Evolutionary conservation across 2,888 invertebrate species (phyloP), one percentile per base, ranked within the genome.

Genomic region (Lucinisca nassula): DNA sequence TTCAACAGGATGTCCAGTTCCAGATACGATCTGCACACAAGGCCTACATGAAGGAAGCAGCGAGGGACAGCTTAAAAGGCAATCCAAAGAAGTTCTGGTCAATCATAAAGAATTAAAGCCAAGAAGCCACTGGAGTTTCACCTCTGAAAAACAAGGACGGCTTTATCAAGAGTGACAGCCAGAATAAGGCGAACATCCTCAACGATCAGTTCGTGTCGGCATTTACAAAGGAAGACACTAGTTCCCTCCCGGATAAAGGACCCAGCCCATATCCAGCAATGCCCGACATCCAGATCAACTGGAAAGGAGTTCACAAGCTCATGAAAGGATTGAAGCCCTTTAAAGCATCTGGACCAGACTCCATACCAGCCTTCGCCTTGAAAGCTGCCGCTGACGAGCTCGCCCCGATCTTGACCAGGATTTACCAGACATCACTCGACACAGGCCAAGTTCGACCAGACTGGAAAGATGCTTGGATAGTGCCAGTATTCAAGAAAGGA

Each of bases 381-480:
- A 83, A 73, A 40, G 37, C 61, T 21, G 30, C 32, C 38, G 80
- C 80, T 10, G 24, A 61, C 12, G 72, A 83, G 74, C 24, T 87
- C 0, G 74, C 87, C 27, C 83, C 80, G 8, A 72, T 83, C 67
- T 51, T 87, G 24, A 45, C 76, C 12, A 24, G 21, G 1, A 24
- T 80, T 24, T 81, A 58, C n/a, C 51, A 75, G 45, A 72, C 51
- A 32, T 80, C 58, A 10, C 40, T 77, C 3, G 37, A 76, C 38
- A n/a, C n/a, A n/a, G n/a, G 77, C 2, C 45, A 21, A 6, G 79
- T 87, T 0, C 84, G 82, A n/a, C 49, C 82, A 32, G 86, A 86
- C n/a, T 73, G 82, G 51, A 86, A 79, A 61, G 21, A 30, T 0
- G 84, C 84, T 2, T 81, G 45, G 61, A 77, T 85, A 17, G 79